phyloP scores from a whole-genome alignment of 2,113 vertebrate species.

The Macroglossus sobrinus region DNA sequence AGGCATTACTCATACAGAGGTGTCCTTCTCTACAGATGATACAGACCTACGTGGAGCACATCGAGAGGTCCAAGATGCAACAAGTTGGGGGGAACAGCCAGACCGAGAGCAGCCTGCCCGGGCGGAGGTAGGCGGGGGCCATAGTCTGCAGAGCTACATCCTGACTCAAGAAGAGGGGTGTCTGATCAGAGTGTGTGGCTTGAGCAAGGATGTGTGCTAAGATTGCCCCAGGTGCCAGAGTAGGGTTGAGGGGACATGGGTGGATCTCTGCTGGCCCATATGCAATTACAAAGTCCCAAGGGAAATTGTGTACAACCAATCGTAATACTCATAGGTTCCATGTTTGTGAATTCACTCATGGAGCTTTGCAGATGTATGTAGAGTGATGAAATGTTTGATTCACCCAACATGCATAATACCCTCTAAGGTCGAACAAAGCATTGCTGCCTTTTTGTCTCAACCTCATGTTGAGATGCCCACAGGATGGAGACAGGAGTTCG shows the following conservation, averaged over 20 bases:
- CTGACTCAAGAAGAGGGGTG: not conserved
- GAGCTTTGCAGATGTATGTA: not conserved
- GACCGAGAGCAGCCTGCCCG: slow-evolving; percentile 89
- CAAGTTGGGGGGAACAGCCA: slow-evolving; percentile 91
- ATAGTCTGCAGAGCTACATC: not conserved
- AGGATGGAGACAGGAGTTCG: too few relatives aligned
- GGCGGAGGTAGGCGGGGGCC: slow-evolving; percentile 88
- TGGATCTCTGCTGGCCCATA: rapidly evolving
- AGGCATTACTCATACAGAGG: not conserved
- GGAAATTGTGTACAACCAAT: rapidly evolving
- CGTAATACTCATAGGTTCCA: not conserved
- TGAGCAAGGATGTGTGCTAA: not conserved
- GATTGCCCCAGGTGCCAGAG: not conserved
- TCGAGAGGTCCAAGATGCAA: slow-evolving; percentile 96
- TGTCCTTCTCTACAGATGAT: slow-evolving; percentile 90
- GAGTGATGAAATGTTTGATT: not conserved
- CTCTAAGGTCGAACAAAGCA: not conserved
- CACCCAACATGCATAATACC: too few relatives aligned
- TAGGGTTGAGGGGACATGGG: not conserved
- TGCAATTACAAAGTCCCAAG: not conserved
- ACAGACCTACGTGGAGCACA: slow-evolving; percentile 98
- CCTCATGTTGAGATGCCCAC: too few relatives aligned
- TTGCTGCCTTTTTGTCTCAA: rapidly evolving
- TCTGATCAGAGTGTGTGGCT: not conserved
- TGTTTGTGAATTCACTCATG: not conserved